phyloP scores from a whole-genome alignment of 2,797 vertebrate genomes.

The Xenops minutus region DNA sequence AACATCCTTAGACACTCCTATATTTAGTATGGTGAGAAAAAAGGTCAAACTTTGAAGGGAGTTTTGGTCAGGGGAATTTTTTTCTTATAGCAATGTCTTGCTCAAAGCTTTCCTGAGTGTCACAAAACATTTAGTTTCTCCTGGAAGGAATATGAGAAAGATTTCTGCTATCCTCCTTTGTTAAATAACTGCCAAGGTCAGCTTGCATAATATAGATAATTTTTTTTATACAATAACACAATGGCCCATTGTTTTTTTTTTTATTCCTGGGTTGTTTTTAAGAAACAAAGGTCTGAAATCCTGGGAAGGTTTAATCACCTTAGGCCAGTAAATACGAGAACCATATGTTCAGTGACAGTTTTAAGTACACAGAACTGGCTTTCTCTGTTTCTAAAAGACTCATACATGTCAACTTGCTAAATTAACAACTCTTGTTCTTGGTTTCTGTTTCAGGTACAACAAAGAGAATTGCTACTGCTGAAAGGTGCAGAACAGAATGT shows the following conservation, averaged over 20 bases:
- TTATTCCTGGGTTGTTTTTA: not conserved
- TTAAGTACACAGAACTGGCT: not conserved
- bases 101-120: not conserved
- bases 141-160: not conserved
- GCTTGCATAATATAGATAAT: not conserved
- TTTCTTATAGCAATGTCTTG: not conserved
- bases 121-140: not conserved
- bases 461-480: not conserved
- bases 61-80: not conserved
- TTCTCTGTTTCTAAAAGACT: not conserved
- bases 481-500: not conserved
- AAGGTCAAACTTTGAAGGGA: not conserved
- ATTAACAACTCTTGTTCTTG: not conserved
- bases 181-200: not conserved
- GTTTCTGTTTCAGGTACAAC: not conserved
- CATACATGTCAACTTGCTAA: not conserved
- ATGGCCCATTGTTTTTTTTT: not conserved
- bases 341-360: not conserved
- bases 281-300: conserved; percentile 10
- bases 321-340: not conserved
- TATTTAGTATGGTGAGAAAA: conserved; percentile 5
- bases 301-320: conserved; percentile 6
- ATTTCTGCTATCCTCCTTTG: not conserved
- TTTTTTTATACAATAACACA: not conserved
- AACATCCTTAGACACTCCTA: not conserved